A percentile compares a stretch with the other conserved stretches of the same genome.
Conservation (phyloP, 2,888 invertebrate genomes). For the Polydrusus cervinus region DNA sequence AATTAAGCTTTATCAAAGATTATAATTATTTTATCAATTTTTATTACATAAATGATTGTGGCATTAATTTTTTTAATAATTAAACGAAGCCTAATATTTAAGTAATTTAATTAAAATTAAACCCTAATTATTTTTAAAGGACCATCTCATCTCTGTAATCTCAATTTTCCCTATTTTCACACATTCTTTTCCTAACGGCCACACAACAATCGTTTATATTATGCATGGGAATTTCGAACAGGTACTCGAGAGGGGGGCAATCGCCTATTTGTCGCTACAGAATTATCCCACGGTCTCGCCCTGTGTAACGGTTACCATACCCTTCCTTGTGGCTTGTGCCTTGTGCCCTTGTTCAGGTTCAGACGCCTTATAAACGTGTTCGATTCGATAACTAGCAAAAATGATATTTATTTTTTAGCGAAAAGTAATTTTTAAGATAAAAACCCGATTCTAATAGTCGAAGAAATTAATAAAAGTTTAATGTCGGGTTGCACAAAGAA, state of each 20-base stretch:
- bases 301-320: conserved; percentile 48
- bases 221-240: conserved; percentile 56
- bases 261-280: conserved; percentile 45
- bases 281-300: conserved; percentile 56
- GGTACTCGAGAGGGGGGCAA: conserved; percentile 46
- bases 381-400: not conserved
- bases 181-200: conserved; percentile 43
- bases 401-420: not conserved
- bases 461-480: too few species aligned
- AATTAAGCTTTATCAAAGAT: too few species aligned
- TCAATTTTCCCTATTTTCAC: conserved; percentile 44
- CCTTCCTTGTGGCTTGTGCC: conserved; percentile 28
- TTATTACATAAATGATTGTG: too few species aligned
- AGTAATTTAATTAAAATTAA: too few species aligned
- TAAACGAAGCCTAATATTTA: too few species aligned
- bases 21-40: too few species aligned
- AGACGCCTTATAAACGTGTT: conserved; percentile 38
- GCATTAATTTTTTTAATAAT: too few species aligned
- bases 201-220: conserved; percentile 33
- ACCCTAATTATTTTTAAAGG: too few species aligned
- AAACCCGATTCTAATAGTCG: too few species aligned
- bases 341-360: conserved; percentile 20
- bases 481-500: too few species aligned
- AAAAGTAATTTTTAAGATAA: too few species aligned
- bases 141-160: conserved; percentile 10